Evolutionary conservation across 2,888 invertebrate species (phyloP).

Genomic region (Eupithecia subfuscata): DNA sequence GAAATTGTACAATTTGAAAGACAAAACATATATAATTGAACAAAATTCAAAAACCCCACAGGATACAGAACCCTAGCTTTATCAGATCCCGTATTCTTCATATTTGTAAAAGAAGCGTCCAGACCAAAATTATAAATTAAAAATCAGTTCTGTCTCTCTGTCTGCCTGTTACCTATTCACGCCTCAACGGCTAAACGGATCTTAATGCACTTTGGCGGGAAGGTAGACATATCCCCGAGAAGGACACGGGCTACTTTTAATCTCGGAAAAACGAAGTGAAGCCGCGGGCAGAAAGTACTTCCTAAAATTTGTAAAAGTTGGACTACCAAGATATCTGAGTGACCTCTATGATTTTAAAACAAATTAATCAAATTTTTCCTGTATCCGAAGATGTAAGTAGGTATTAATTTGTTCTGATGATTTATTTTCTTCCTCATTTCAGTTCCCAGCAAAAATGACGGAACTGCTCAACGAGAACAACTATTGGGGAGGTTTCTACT

Average conservation of each 20-base stretch:
- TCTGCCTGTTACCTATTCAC: no score
- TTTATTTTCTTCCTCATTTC: conserved; percentile 32
- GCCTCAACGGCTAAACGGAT: no score
- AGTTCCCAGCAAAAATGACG: conserved; percentile 70
- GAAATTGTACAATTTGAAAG: no score
- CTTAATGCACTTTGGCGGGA: no score
- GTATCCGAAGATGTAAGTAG: not conserved
- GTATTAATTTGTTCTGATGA: not conserved
- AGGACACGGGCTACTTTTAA: no score
- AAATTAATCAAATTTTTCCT: not conserved
- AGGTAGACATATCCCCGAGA: no score
- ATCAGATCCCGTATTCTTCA: no score
- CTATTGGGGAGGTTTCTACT: conserved; percentile 76
- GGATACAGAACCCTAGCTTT: not conserved
- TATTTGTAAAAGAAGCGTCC: no score
- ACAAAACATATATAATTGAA: no score
- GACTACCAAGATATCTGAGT: not conserved
- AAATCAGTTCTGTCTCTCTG: no score
- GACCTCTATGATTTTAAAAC: not conserved
- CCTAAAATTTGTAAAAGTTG: not conserved
- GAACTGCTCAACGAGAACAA: conserved; percentile 71
- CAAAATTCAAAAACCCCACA: not conserved
- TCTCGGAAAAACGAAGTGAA: no score
- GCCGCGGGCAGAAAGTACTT: not conserved
- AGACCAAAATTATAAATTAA: no score